phyloP scores from a whole-genome alignment of 2,113 vertebrate genomes.

The Caracal caracal region DNA sequence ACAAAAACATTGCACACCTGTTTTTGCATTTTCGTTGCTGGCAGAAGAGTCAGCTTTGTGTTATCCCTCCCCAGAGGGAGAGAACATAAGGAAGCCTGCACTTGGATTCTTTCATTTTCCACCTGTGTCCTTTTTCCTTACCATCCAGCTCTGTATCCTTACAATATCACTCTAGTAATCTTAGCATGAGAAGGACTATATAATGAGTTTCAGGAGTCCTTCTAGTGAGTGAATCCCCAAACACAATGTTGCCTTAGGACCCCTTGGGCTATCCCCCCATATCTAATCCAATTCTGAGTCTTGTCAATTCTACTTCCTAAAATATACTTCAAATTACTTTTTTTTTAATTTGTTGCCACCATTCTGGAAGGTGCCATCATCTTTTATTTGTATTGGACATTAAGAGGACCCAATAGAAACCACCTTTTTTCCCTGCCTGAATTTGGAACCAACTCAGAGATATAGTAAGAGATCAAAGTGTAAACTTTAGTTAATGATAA shows the following conservation, averaged over 20 bases:
- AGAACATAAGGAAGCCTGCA: background rate
- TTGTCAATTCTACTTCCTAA: background rate
- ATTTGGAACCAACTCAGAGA: background rate
- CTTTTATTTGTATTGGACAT: conserved; percentile 6
- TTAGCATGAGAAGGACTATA: background rate
- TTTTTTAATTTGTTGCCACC: background rate
- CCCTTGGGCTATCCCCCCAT: background rate
- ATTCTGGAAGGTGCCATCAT: background rate
- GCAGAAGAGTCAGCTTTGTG: background rate
- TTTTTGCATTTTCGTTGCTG: background rate
- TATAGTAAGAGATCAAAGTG: background rate
- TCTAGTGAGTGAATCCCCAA: background rate
- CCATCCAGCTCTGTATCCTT: background rate
- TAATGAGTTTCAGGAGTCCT: background rate
- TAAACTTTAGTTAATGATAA: background rate
- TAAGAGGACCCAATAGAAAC: background rate
- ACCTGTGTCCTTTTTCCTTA: background rate
- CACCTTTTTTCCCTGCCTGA: background rate
- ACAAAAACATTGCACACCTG: background rate
- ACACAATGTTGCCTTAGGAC: background rate
- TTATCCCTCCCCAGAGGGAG: background rate
- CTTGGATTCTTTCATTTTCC: background rate
- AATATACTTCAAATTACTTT: background rate
- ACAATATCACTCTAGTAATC: background rate
- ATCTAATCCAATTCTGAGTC: background rate